These are phyloP conservation scores for Cricetomys ansorgei DNA, from an alignment of 2,113 vertebrate species.

Conservation along the genomic window DNA sequence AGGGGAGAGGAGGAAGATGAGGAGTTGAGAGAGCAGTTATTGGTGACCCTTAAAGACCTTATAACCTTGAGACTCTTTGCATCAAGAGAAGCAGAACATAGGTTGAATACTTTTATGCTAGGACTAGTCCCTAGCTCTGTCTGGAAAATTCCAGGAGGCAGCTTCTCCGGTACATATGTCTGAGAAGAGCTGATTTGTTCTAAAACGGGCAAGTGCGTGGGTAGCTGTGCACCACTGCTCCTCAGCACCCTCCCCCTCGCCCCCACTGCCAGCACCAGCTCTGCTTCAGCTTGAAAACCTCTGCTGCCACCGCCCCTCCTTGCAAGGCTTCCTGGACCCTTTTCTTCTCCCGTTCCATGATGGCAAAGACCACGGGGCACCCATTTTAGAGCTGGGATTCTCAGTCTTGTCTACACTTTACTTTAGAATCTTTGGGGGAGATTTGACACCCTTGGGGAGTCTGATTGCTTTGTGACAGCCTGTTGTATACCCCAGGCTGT, in stretches of 20 bases:
- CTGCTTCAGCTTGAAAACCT: conserved; percentile 8
- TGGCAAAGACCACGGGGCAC: background rate
- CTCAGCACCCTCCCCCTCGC: conserved; percentile 45
- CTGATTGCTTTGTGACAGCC: background rate
- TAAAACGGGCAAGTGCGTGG: conserved; percentile 79
- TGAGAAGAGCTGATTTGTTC: conserved; percentile 78
- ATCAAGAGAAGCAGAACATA: background rate
- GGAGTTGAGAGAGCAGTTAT: background rate
- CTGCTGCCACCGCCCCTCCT: background rate
- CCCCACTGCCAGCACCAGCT: conserved; percentile 56
- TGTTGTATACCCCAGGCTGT: background rate
- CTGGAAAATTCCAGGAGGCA: conserved; percentile 81
- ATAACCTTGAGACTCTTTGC: background rate
- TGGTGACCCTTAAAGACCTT: background rate
- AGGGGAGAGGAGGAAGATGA: no score
- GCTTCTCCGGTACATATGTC: conserved; percentile 76
- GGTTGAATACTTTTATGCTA: conserved; percentile 39
- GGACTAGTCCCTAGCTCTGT: conserved; percentile 58
- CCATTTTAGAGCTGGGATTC: background rate
- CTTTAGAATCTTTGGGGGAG: background rate
- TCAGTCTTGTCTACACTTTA: background rate
- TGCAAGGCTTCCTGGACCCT: background rate
- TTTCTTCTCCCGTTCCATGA: background rate
- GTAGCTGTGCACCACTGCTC: conserved; percentile 56
- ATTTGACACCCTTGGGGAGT: background rate